Conservation (phyloP, 1,140 invertebrate genomes). For the Nomia melanderi region DNA sequence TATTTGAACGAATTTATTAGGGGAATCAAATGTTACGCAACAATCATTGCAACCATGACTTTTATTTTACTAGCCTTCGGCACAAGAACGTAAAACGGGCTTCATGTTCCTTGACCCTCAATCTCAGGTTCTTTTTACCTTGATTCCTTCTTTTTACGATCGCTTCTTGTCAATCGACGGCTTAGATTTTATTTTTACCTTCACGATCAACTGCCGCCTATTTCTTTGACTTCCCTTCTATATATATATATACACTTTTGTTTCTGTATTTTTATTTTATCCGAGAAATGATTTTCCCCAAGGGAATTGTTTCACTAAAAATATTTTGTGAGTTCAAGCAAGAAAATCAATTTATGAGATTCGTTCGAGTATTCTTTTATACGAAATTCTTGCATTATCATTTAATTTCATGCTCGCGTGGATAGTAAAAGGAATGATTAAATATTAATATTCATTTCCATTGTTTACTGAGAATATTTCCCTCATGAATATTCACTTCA, state of each 20-base stretch:
- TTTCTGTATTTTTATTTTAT: background rate
- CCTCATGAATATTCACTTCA: too few relatives aligned
- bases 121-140: background rate
- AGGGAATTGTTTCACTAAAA: background rate
- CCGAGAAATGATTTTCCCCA: background rate
- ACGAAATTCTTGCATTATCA: too few relatives aligned
- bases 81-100: background rate
- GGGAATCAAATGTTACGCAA: too few relatives aligned
- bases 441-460: too few relatives aligned
- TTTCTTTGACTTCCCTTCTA: background rate
- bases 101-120: background rate
- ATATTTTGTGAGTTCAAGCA: too few relatives aligned
- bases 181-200: background rate
- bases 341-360: too few relatives aligned
- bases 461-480: too few relatives aligned
- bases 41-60: too few relatives aligned
- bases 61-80: background rate
- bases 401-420: too few relatives aligned
- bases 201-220: background rate
- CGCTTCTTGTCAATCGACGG: background rate
- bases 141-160: constrained; percentile 3
- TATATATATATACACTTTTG: background rate
- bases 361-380: too few relatives aligned
- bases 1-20: too few relatives aligned
- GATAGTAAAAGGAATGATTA: too few relatives aligned